A percentile compares a stretch with the other conserved stretches of the same genome.
Evolutionary conservation across 2,797 vertebrate species (phyloP).

Genomic region (Esox masquinongy): DNA sequence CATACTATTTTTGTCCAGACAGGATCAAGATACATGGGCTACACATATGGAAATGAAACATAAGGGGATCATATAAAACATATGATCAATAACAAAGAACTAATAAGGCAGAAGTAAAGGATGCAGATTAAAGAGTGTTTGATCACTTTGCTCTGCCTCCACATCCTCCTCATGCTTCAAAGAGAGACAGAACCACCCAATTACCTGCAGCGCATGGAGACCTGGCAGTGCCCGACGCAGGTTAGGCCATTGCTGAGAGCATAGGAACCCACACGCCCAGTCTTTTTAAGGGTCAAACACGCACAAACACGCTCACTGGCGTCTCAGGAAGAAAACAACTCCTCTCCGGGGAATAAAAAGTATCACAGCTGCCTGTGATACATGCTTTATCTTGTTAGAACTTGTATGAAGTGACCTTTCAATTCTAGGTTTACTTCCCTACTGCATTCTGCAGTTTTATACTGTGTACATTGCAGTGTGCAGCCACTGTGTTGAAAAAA

Average conservation of each 20-base stretch:
- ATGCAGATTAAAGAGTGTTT: constrained; percentile 41
- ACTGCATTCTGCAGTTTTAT: not conserved
- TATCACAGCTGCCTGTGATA: constrained; percentile 60
- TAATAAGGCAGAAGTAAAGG: constrained; percentile 7
- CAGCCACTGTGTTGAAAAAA: not conserved
- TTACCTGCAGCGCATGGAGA: constrained; percentile 29
- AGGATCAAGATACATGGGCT: too few species aligned
- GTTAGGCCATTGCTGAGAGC: constrained; percentile 16
- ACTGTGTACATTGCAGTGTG: constrained; percentile 2
- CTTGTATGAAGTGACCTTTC: constrained; percentile 74
- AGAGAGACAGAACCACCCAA: constrained; percentile 28
- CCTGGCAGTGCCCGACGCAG: constrained; percentile 6
- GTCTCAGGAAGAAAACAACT: constrained; percentile 18
- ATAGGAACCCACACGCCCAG: constrained; percentile 26
- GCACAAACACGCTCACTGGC: constrained; percentile 16
- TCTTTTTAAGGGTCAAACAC: constrained; percentile 34
- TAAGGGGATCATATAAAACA: too few species aligned
- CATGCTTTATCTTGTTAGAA: constrained; percentile 78
- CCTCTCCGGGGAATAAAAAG: constrained; percentile 58
- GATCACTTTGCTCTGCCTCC: constrained; percentile 31
- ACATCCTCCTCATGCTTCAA: not conserved
- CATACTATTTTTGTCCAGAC: too few species aligned
- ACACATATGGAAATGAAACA: too few species aligned
- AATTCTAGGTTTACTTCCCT: constrained; percentile 33
- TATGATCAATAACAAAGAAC: constrained; percentile 28